These are phyloP conservation scores for Gulo gulo DNA, from an alignment of 2,113 vertebrate genomes.

Conservation along the genomic window DNA sequence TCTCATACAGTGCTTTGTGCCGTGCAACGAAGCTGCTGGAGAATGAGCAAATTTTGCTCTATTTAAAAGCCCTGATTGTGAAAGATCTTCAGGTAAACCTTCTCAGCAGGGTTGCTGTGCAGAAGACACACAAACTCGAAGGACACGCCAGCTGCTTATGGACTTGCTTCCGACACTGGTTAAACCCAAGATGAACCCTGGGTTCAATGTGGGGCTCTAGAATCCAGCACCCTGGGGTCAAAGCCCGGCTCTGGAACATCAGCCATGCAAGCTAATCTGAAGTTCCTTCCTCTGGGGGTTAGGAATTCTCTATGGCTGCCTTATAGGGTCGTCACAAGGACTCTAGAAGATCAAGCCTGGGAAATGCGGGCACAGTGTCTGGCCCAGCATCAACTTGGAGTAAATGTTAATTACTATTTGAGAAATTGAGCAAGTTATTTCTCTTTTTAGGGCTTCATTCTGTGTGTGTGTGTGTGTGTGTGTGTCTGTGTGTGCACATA, in stretches of 20 bases:
- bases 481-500: neutral
- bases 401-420: neutral
- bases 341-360: neutral
- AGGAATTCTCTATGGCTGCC: neutral
- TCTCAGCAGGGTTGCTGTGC: neutral
- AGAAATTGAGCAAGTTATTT: neutral
- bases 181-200: neutral
- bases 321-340: too few species aligned
- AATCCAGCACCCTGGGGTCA: neutral
- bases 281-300: neutral
- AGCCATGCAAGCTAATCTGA: neutral
- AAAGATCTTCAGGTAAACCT: neutral
- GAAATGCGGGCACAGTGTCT: neutral
- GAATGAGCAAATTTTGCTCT: neutral
- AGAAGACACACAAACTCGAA: neutral
- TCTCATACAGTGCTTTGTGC: neutral
- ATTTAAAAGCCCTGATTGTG: neutral
- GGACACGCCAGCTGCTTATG: neutral
- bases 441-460: neutral
- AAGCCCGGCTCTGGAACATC: accelerated
- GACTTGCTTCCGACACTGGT: neutral
- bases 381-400: neutral
- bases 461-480: neutral
- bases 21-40: neutral
- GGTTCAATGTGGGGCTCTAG: neutral